phyloP scores from a whole-genome alignment of 2,797 vertebrate genomes.

The Peromyscus attwateri region DNA sequence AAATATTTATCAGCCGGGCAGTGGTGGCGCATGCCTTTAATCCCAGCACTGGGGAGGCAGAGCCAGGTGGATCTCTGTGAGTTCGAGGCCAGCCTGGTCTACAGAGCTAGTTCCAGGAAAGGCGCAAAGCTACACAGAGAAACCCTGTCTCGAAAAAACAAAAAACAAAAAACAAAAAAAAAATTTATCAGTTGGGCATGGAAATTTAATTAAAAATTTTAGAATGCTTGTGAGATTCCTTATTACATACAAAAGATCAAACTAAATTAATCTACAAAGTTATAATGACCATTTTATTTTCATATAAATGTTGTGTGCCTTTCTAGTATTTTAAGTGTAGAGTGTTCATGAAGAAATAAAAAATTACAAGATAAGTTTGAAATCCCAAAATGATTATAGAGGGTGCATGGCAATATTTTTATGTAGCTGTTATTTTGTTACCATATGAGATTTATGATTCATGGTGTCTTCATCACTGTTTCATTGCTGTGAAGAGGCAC shows the following conservation, averaged over 20 bases:
- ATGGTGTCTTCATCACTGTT: not conserved
- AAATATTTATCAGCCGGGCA: not conserved
- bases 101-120: too few species aligned
- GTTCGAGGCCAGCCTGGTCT: too few species aligned
- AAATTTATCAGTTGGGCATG: not conserved
- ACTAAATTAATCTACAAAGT: constrained; percentile 41
- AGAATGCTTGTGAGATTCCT: not conserved
- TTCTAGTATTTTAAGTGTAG: not conserved
- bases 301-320: not conserved
- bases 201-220: constrained; percentile 20
- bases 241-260: not conserved
- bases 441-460: constrained; percentile 12
- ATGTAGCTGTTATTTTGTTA: constrained; percentile 16
- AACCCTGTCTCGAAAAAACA: too few species aligned
- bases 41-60: too few species aligned
- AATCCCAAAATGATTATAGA: not conserved
- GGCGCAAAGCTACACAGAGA: too few species aligned
- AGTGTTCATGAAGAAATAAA: constrained; percentile 27
- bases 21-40: too few species aligned
- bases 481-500: not conserved
- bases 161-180: too few species aligned
- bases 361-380: constrained; percentile 9
- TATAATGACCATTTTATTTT: not conserved
- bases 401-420: constrained; percentile 28
- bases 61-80: too few species aligned